phyloP scores from a whole-genome alignment of 2,113 vertebrate genomes.

The Taxidea taxus region DNA sequence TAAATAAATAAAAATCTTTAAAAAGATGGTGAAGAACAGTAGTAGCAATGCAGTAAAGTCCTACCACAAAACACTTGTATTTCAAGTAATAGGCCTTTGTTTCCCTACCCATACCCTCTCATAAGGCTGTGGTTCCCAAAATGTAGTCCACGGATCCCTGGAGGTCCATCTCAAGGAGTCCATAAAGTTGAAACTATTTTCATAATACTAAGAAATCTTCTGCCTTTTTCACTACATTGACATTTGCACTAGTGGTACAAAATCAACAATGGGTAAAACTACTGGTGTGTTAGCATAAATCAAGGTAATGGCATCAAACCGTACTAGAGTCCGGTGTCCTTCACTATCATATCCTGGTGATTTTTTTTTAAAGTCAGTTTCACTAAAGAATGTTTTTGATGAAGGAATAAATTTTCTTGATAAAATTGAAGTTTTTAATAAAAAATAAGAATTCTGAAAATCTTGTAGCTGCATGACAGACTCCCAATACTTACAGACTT shows the following conservation, averaged over 20 bases:
- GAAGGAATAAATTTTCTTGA: slow-evolving; percentile 23
- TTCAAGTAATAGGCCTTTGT: background rate
- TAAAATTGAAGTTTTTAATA: slow-evolving; percentile 39
- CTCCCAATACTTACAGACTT: background rate
- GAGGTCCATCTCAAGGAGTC: background rate
- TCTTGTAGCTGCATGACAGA: background rate
- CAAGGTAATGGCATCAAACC: background rate
- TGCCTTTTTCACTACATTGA: background rate
- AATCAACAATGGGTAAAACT: background rate
- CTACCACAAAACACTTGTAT: background rate
- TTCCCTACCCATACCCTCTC: background rate
- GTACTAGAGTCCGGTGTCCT: background rate
- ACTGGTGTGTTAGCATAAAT: background rate
- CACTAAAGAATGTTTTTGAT: slow-evolving; percentile 27
- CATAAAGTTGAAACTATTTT: background rate
- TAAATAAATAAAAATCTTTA: too few relatives aligned
- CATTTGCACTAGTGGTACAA: slow-evolving; percentile 3
- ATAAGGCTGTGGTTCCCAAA: background rate
- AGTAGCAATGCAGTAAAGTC: background rate
- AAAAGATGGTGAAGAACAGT: background rate
- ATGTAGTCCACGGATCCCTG: background rate
- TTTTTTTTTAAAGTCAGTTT: background rate
- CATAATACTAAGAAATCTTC: background rate
- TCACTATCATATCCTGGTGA: background rate
- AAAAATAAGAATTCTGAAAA: slow-evolving; percentile 54